Evolutionary conservation across 1,140 invertebrate species (phyloP).

Genomic region (Phthorimaea operculella): DNA sequence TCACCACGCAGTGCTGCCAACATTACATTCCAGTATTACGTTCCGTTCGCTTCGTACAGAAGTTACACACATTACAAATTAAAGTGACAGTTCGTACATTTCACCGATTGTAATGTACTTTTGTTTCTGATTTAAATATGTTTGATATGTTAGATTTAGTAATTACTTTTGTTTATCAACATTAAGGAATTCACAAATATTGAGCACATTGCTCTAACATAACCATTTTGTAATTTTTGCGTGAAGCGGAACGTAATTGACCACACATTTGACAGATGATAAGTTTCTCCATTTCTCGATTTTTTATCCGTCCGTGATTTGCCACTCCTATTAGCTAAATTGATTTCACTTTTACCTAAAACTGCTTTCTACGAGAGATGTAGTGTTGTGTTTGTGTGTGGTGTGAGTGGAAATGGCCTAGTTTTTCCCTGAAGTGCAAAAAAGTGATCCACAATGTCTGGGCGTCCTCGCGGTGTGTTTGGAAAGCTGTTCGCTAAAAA

Average conservation of each 20-base stretch:
- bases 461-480: constrained; percentile 61
- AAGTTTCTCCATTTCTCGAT: constrained; percentile 11
- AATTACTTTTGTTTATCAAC: no score
- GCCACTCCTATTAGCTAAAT: constrained; percentile 6
- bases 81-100: no score
- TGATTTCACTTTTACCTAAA: constrained; percentile 35
- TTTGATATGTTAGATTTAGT: no score
- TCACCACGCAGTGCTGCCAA: constrained; percentile 28
- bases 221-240: not conserved
- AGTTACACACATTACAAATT: no score
- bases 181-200: no score
- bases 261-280: constrained; percentile 51
- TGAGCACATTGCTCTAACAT: no score
- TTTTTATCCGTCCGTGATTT: constrained; percentile 50
- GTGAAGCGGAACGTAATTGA: constrained; percentile 21
- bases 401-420: constrained; percentile 39
- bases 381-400: constrained; percentile 42
- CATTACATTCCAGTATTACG: not conserved
- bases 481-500: constrained; percentile 64
- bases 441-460: constrained; percentile 56
- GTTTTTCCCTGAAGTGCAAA: constrained; percentile 27
- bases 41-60: no score
- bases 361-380: constrained; percentile 37
- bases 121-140: no score
- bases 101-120: no score